Conservation (phyloP, 2,113 vertebrate genomes). For the Microcebus tavaratra region DNA sequence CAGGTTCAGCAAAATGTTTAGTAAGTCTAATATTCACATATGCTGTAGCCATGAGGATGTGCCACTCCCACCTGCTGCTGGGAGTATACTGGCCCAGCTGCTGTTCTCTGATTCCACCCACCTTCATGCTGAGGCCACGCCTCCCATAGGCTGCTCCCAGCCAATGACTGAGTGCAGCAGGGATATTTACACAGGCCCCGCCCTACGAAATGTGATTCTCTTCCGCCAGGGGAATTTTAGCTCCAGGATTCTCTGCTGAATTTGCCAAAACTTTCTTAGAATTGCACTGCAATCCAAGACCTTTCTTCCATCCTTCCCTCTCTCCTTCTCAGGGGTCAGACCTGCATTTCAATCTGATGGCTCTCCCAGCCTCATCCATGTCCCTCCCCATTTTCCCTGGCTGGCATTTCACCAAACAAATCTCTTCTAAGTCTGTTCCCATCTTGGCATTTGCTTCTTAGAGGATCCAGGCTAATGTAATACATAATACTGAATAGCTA, state of each 20-base stretch:
- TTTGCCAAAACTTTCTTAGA: neutral
- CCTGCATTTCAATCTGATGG: neutral
- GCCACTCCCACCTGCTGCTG: neutral
- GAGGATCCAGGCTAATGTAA: neutral
- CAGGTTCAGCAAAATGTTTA: neutral
- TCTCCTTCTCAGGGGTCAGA: neutral
- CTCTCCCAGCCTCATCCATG: neutral
- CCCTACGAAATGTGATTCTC: neutral
- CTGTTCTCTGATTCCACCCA: too few species aligned
- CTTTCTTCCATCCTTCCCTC: neutral
- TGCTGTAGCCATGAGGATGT: neutral
- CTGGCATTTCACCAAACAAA: neutral
- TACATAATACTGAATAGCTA: neutral
- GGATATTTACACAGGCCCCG: neutral
- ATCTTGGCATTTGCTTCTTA: neutral
- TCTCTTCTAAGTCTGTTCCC: neutral
- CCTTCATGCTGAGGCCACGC: neutral
- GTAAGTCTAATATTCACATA: neutral
- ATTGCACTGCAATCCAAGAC: neutral
- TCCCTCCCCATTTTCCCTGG: neutral
- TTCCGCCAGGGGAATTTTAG: neutral
- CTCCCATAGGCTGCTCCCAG: neutral
- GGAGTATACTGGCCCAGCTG: fast-evolving
- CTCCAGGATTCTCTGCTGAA: neutral
- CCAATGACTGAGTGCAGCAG: neutral